Percentiles rank a stretch among this genome's conserved stretches.
Evolutionary conservation across 2,797 vertebrate species (phyloP).

Genomic region (Octomys mimax): DNA sequence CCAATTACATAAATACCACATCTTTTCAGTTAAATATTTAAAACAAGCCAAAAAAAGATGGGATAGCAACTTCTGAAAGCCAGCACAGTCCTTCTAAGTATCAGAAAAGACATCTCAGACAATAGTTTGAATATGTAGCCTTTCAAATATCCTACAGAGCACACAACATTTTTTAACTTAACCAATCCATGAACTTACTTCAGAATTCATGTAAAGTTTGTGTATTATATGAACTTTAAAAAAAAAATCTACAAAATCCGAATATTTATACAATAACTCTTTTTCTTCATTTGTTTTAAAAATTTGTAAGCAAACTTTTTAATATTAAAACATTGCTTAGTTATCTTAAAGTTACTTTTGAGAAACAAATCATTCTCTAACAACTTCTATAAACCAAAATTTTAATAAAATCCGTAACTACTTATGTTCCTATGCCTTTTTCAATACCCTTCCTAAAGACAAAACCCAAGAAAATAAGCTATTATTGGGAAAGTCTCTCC

Average conservation of each 20-base stretch:
- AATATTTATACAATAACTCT: slow-evolving; percentile 37
- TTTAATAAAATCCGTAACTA: slow-evolving; percentile 10
- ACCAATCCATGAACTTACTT: background rate
- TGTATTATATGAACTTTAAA: slow-evolving; percentile 1
- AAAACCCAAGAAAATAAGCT: slow-evolving; percentile 36
- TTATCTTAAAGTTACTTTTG: background rate
- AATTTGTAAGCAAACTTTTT: slow-evolving; percentile 36
- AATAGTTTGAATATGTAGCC: background rate
- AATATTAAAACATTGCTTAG: slow-evolving; percentile 25
- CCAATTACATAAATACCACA: background rate
- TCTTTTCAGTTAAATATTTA: slow-evolving; percentile 15
- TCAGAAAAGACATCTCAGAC: background rate
- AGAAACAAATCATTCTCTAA: slow-evolving; percentile 27
- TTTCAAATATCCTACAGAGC: slow-evolving; percentile 16
- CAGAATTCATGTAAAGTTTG: background rate
- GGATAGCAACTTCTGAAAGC: slow-evolving; percentile 80
- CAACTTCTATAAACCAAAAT: background rate
- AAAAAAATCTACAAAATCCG: slow-evolving; percentile 9
- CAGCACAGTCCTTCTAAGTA: slow-evolving; percentile 49
- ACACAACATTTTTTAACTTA: background rate
- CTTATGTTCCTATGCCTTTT: background rate
- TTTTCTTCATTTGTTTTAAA: slow-evolving; percentile 51
- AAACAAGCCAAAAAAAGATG: slow-evolving; percentile 28
- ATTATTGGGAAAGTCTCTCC: background rate
- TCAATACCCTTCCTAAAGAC: background rate